Base-by-base conservation (phyloP, 2,797 vertebrate genomes). In the Sebastes steindachneri region DNA sequence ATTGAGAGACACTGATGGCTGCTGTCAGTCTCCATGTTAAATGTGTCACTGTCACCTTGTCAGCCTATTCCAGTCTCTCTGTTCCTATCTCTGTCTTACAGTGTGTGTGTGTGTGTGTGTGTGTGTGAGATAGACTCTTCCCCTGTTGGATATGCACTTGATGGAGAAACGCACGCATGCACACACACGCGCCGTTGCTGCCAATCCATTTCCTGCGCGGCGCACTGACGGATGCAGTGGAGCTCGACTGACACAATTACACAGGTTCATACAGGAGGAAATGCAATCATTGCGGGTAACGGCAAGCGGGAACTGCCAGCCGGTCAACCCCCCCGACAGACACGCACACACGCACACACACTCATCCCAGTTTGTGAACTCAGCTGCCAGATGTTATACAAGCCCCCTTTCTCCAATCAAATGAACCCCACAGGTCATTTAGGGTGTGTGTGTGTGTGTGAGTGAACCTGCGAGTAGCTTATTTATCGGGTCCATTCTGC, bases 241-340 rank as follows among this genome's bases (percentile, higher is more conserved):
- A 84, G 89, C 87, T 86, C 31, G 7, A 86, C 83, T 90, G 89
- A 92, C 83, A 90, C 82, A 89, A 84, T 91, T 88, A 90, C 86
- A 84, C 82, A 72, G 82, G 85, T 90, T 90, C 76, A 77, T 83
- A 79, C 78, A 51, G 64, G 69, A 89, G 86, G 74, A 89, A 91
- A 89, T 79, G 63, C 69, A 82, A 75, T 89, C 79, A 75, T 26
- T 84, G 64, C 75, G 12, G 87, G 89, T 84, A 82, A 84, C 76
- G 0, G 86, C 68, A 79, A 73, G 70, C 19, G 6, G 75, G 54
- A 35, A 72, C 75, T 76, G 65, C 69, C 53, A 69, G 66, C 35
- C 28, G 68, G 83, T 84, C 82, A 60, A 84, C 26, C 54, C 51
- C 37, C 37, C 37, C 4, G 0, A 10, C 66, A 48, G 17, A 25